A percentile compares a stretch with the other conserved stretches of the same genome.
phyloP scores from a whole-genome alignment of 2,797 vertebrate species.

The Vireo griseus region DNA sequence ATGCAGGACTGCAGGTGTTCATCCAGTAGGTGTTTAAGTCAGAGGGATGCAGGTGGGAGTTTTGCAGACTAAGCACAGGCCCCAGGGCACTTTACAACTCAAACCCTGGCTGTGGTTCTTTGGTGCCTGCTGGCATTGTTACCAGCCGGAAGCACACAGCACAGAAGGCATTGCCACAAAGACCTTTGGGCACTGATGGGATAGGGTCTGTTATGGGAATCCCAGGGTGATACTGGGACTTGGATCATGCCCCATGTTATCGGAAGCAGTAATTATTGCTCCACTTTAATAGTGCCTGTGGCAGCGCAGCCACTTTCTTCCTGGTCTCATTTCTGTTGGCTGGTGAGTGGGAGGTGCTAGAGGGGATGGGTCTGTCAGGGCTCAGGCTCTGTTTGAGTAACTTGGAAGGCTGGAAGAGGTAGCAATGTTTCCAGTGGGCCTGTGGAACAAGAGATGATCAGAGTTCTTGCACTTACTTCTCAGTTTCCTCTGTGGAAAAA shows the following conservation, averaged over 20 bases:
- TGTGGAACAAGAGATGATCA: fast-evolving
- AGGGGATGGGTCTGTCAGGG: neutral
- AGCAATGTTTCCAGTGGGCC: neutral
- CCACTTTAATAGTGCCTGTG: fast-evolving
- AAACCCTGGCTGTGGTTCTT: neutral
- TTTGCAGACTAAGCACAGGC: neutral
- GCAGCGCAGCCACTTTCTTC: neutral
- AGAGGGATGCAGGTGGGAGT: neutral
- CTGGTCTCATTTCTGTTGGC: neutral
- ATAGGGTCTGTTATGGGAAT: neutral
- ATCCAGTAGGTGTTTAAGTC: neutral
- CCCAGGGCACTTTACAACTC: fast-evolving
- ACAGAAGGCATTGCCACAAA: neutral
- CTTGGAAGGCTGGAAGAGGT: neutral
- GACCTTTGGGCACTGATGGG: fast-evolving
- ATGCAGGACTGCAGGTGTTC: neutral
- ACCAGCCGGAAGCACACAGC: neutral
- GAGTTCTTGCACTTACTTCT: neutral
- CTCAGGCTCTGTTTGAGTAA: neutral
- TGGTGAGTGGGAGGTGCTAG: neutral
- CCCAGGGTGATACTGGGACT: neutral
- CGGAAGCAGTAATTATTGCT: neutral
- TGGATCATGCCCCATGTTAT: neutral
- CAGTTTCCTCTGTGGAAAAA: neutral
- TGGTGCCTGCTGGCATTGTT: neutral